Evolutionary conservation across 1,140 invertebrate genomes (phyloP).

Genomic region (Nebria ingens): DNA sequence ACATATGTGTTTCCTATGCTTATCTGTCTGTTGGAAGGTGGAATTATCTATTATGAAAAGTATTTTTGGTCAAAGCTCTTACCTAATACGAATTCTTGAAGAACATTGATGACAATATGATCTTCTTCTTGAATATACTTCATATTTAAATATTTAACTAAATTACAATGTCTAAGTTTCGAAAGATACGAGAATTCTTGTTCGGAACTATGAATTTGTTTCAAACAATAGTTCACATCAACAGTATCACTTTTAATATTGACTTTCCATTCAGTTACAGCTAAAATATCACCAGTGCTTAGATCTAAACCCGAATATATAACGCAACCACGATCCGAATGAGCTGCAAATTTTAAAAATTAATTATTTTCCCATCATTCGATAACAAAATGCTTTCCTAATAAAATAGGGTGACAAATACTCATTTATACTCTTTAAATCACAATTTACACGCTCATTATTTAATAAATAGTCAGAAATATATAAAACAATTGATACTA

Average conservation of each 20-base stretch:
- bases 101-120: slow-evolving; percentile 44
- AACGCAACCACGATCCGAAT: slow-evolving; percentile 53
- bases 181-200: slow-evolving; percentile 58
- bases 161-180: slow-evolving; percentile 57
- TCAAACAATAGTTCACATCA: slow-evolving; percentile 37
- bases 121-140: slow-evolving; percentile 47
- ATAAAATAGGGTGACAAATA: too few relatives aligned
- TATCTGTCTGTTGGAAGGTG: too few relatives aligned
- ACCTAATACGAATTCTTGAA: slow-evolving; percentile 57
- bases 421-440: too few relatives aligned
- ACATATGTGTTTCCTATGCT: slow-evolving; percentile 22
- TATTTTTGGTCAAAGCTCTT: too few relatives aligned
- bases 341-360: slow-evolving; percentile 38
- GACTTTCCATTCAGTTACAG: slow-evolving; percentile 61
- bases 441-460: too few relatives aligned
- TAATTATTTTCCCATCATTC: too few relatives aligned
- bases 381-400: too few relatives aligned
- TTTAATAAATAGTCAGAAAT: slow-evolving; percentile 13
- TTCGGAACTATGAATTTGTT: slow-evolving; percentile 53
- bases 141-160: slow-evolving; percentile 62
- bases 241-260: slow-evolving; percentile 30
- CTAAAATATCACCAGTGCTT: slow-evolving; percentile 52
- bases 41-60: too few relatives aligned
- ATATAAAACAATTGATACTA: too few relatives aligned
- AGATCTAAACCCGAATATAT: slow-evolving; percentile 58